Conservation (phyloP, 2,797 vertebrate species). For the Pangasius djambal region DNA sequence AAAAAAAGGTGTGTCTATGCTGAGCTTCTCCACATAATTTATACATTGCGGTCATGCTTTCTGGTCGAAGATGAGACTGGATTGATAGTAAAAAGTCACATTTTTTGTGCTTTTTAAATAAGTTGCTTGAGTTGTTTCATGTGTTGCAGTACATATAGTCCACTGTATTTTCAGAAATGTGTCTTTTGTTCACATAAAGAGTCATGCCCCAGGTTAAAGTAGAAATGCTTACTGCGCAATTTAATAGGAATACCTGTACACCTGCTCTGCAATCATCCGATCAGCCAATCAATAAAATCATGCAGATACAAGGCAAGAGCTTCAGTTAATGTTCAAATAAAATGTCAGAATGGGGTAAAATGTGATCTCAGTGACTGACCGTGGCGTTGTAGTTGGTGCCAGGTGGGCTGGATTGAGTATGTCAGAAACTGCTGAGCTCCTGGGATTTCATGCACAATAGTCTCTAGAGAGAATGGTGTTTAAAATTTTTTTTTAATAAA, state of each 20-base stretch:
- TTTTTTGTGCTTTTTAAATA: background rate
- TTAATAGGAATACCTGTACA: background rate
- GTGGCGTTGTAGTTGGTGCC: background rate
- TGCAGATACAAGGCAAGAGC: too few species aligned
- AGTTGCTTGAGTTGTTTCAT: background rate
- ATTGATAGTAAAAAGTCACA: background rate
- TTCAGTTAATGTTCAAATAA: background rate
- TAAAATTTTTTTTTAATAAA: too few species aligned
- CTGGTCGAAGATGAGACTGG: background rate
- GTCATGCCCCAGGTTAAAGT: background rate
- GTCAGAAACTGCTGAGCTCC: background rate
- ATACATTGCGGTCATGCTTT: background rate
- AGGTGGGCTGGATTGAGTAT: background rate
- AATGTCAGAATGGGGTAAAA: background rate
- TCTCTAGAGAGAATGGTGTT: background rate
- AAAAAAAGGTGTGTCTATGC: conserved; percentile 7
- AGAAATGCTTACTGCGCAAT: background rate
- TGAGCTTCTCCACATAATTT: background rate
- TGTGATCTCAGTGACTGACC: background rate
- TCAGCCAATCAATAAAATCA: background rate
- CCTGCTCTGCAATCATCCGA: background rate
- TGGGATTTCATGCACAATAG: background rate
- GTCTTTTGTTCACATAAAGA: background rate
- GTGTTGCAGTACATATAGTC: background rate
- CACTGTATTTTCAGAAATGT: background rate